A percentile compares a stretch with the other conserved stretches of the same genome.
phyloP scores from a whole-genome alignment of 2,888 invertebrate genomes.

The Punctoribates punctum region DNA sequence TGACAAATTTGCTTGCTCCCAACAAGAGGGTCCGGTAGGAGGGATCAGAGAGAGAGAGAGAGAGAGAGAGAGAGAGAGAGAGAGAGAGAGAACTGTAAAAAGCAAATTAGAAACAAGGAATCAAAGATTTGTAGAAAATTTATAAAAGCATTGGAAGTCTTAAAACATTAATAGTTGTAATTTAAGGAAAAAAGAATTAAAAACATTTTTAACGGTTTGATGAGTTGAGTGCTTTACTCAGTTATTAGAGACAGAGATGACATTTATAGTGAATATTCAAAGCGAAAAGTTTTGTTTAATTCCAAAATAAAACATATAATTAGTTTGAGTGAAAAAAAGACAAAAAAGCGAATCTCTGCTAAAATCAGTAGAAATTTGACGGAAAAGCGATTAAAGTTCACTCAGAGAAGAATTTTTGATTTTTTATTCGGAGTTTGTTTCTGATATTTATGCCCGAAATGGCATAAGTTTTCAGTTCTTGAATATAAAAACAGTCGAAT shows the following conservation, averaged over 20 bases:
- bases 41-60: background rate
- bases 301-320: conserved; percentile 25
- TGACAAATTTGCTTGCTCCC: conserved; percentile 30
- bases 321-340: conserved; percentile 12
- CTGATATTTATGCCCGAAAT: conserved; percentile 28
- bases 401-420: background rate
- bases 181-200: conserved; percentile 19
- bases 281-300: conserved; percentile 6
- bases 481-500: background rate
- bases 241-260: background rate
- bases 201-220: conserved; percentile 30
- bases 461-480: background rate
- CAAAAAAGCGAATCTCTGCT: background rate
- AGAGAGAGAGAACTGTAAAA: conserved; percentile 1
- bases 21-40: background rate
- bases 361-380: background rate
- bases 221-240: conserved; percentile 25
- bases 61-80: conserved; percentile 30
- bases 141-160: conserved; percentile 25
- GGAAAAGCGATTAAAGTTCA: conserved; percentile 23
- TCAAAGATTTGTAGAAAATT: conserved; percentile 2
- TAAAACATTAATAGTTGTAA: conserved; percentile 16
- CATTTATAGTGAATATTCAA: background rate
- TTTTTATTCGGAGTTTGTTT: background rate
- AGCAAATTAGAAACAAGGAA: background rate